Base-by-base conservation (phyloP, 2,888 invertebrate genomes). In the Protophormia terraenovae region DNA sequence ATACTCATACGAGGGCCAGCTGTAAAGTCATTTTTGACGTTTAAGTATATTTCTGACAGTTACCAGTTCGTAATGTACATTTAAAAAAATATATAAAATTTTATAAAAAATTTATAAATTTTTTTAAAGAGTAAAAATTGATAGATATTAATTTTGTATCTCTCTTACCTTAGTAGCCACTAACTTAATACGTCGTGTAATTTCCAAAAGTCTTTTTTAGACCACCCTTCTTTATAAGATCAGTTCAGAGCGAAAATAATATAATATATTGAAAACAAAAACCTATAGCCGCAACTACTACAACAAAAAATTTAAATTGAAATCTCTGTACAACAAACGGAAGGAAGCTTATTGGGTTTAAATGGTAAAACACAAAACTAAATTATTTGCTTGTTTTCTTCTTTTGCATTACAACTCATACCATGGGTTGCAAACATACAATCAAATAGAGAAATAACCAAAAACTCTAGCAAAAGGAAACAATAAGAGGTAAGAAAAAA, bases 291-390 rank as follows among this genome's bases (percentile, higher is more conserved):
- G 8, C 24, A n/a, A 47, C n/a, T 22, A 6, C 29, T n/a, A 32
- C 8, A 27, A 1, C n/a, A 47, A 35, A 66, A 41, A 19, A 27
- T 75, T 29, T 35, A 62, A 78, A 73, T 78, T 67, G 62, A 78
- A 83, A 83, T 66, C 53, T 53, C 60, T 60, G 10, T 41, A 67
- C 27, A 60, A 35, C 55, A 62, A 75, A 77, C 72, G 84, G 77
- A 85, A 85, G 84, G 77, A 81, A 81, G 55, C 77, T 73, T 67
- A 64, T 81, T 81, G 47, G 77, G 77, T 67, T 81, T 19, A 67
- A 72, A 80, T 84, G 77, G 81, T 73, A 66, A 69, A 84, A 80
- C 80, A 71, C 69, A 75, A 76, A 84, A 75, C 55, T 22, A 76
- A 75, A 69, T 47, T 50, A 50, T 79, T 64, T 62, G 29, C 41